phyloP scores from a whole-genome alignment of 2,113 vertebrate species.

The Haemorhous mexicanus region DNA sequence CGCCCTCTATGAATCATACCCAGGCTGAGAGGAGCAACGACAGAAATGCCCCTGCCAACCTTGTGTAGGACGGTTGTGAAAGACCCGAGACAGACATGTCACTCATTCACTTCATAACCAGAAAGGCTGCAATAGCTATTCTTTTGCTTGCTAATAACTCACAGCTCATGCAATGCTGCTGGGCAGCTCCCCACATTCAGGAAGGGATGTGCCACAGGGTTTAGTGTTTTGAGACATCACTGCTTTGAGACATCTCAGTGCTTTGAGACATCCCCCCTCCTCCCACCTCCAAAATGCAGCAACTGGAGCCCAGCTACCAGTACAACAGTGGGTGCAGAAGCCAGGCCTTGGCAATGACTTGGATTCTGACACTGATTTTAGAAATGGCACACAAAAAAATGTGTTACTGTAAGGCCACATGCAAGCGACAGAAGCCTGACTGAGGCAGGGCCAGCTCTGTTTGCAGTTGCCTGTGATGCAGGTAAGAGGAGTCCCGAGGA shows the following conservation, averaged over 20 bases:
- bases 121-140: background rate
- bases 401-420: background rate
- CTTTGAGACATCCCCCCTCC: background rate
- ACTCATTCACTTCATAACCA: background rate
- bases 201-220: background rate
- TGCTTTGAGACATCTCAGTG: background rate
- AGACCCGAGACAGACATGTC: background rate
- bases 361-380: background rate
- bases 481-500: background rate
- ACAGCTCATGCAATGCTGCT: background rate
- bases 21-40: background rate
- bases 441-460: background rate
- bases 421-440: background rate
- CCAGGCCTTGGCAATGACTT: background rate
- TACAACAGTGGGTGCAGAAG: background rate
- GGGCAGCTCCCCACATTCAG: rapidly evolving
- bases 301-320: background rate
- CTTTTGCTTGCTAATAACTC: background rate
- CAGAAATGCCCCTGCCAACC: background rate
- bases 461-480: background rate
- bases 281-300: background rate
- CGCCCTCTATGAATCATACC: background rate
- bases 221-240: background rate
- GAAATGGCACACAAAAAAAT: background rate
- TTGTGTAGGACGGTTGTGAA: background rate